Evolutionary conservation across 2,113 vertebrate species (phyloP).

Genomic region (Lipophrys pholis): DNA sequence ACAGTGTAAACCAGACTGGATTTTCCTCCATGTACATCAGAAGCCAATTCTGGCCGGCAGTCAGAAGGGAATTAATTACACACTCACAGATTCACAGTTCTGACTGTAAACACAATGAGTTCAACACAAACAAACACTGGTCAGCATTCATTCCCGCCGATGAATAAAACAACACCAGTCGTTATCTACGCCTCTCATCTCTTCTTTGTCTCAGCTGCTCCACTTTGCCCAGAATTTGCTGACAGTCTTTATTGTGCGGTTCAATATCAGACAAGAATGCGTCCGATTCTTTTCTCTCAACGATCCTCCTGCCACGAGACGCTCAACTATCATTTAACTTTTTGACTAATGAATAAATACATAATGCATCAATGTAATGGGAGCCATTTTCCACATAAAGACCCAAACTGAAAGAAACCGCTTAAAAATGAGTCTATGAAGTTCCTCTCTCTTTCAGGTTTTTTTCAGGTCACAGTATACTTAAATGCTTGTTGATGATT

Average conservation of each 20-base stretch:
- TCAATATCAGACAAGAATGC: slow-evolving; percentile 52
- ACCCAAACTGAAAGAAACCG: slow-evolving; percentile 41
- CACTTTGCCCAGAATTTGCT: slow-evolving; percentile 69
- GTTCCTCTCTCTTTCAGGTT: slow-evolving; percentile 18
- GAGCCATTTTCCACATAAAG: slow-evolving; percentile 30
- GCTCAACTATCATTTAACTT: slow-evolving; percentile 41
- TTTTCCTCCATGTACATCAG: slow-evolving; percentile 30
- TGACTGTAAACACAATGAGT: slow-evolving; percentile 67
- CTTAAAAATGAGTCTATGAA: slow-evolving; percentile 32
- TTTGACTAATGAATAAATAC: slow-evolving; percentile 58
- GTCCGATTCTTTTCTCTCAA: slow-evolving; percentile 25
- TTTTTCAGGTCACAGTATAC: slow-evolving; percentile 46
- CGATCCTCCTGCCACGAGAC: slow-evolving; percentile 27
- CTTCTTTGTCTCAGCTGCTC: slow-evolving; percentile 59
- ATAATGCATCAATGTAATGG: slow-evolving; percentile 40
- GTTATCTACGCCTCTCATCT: slow-evolving; percentile 69
- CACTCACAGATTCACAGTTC: slow-evolving; percentile 62
- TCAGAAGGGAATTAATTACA: slow-evolving; percentile 70
- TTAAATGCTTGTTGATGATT: slow-evolving; percentile 39
- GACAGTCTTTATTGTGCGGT: slow-evolving; percentile 57
- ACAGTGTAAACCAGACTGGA: slow-evolving; percentile 20
- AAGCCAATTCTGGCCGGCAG: slow-evolving; percentile 42
- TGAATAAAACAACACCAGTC: slow-evolving; percentile 71
- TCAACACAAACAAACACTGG: slow-evolving; percentile 71
- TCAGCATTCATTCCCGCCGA: slow-evolving; percentile 67